A percentile compares a stretch with the other conserved stretches of the same genome.
These are phyloP conservation scores for Mercenaria mercenaria DNA, from an alignment of 1,140 invertebrate species.

Conservation along the genomic window DNA sequence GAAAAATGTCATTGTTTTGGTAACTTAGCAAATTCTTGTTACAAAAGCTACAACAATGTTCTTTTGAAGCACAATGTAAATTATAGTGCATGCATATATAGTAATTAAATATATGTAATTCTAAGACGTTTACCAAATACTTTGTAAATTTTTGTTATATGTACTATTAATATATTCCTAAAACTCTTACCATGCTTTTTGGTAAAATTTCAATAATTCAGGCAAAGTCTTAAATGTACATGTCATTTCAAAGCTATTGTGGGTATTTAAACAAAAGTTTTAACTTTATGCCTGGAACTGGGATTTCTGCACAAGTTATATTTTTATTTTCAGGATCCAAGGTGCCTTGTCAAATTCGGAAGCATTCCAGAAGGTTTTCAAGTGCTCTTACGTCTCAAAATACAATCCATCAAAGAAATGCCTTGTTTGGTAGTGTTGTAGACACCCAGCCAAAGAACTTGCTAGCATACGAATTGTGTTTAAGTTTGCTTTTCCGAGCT, in stretches of 20 bases:
- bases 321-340: constrained; percentile 48
- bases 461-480: neutral
- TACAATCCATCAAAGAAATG: constrained; percentile 60
- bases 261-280: too few species aligned
- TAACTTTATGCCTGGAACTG: too few species aligned
- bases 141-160: neutral
- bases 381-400: constrained; percentile 57
- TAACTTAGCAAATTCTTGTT: too few species aligned
- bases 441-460: neutral
- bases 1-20: too few species aligned
- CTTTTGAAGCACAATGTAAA: too few species aligned
- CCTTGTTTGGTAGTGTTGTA: constrained; percentile 30
- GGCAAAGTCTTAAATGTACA: neutral
- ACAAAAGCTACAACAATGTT: too few species aligned
- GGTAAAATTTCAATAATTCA: neutral
- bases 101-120: too few species aligned
- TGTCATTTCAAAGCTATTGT: too few species aligned
- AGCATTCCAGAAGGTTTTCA: constrained; percentile 65
- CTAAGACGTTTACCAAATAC: too few species aligned
- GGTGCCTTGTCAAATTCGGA: constrained; percentile 64
- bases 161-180: neutral
- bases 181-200: neutral
- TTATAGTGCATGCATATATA: too few species aligned
- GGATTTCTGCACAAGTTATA: too few species aligned
- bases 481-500: too few species aligned